phyloP scores from a whole-genome alignment of 2,888 invertebrate genomes.

The Schrankia costaestrigalis region DNA sequence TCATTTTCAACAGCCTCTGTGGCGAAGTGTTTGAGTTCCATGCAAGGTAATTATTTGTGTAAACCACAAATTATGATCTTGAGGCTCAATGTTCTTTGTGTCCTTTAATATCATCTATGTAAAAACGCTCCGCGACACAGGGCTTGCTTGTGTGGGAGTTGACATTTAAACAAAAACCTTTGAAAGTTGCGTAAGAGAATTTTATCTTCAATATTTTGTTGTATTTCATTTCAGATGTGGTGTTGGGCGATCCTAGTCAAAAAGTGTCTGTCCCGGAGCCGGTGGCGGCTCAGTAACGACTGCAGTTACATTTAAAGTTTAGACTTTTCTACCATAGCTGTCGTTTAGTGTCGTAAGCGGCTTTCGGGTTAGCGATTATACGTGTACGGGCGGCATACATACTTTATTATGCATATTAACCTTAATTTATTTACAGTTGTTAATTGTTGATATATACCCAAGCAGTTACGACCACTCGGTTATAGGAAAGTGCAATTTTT shows the following conservation, averaged over 20 bases:
- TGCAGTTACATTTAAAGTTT: slow-evolving; percentile 34
- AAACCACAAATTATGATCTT: no score
- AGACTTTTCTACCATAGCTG: slow-evolving; percentile 59
- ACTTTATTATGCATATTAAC: slow-evolving; percentile 8
- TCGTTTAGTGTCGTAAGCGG: slow-evolving; percentile 36
- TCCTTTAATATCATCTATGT: no score
- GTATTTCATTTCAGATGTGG: slow-evolving; percentile 41
- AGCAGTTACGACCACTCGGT: slow-evolving; percentile 5
- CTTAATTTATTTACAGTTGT: slow-evolving; percentile 9
- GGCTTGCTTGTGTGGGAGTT: no score
- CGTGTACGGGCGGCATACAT: slow-evolving; percentile 9
- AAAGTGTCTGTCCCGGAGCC: slow-evolving; percentile 39
- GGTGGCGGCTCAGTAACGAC: slow-evolving; percentile 58
- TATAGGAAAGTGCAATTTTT: slow-evolving; percentile 16
- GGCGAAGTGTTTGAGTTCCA: no score
- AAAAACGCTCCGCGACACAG: no score
- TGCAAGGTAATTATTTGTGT: no score
- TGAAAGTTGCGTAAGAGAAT: no score
- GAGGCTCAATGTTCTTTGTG: no score
- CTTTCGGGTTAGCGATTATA: slow-evolving; percentile 34
- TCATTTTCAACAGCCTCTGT: no score
- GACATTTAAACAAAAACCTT: no score
- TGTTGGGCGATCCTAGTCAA: slow-evolving; percentile 57
- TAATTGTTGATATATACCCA: slow-evolving; percentile 3
- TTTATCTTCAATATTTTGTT: no score